phyloP scores from a whole-genome alignment of 2,888 invertebrate species.

The Clepsis dumicolana region DNA sequence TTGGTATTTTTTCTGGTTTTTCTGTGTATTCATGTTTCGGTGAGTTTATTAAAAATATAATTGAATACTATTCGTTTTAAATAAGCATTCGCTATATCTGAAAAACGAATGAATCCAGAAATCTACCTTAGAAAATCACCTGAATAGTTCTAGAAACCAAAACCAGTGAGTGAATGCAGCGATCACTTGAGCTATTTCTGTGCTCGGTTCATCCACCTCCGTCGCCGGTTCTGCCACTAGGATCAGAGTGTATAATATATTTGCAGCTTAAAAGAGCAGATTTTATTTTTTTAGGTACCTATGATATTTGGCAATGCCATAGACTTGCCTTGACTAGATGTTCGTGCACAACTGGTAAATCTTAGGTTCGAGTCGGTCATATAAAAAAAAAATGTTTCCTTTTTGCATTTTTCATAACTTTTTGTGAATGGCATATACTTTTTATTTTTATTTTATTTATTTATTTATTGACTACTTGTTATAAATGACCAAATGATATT shows the following conservation, averaged over 20 bases:
- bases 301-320: not conserved
- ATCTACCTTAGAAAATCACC: not conserved
- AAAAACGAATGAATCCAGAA: not conserved
- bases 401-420: too few relatives aligned
- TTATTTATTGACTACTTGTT: too few relatives aligned
- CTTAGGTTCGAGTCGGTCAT: too few relatives aligned
- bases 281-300: constrained; percentile 1
- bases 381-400: too few relatives aligned
- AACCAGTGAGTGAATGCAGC: constrained; percentile 62
- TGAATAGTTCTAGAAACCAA: constrained; percentile 48
- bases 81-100: not conserved
- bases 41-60: too few relatives aligned
- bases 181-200: constrained; percentile 72
- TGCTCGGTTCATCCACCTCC: constrained; percentile 76
- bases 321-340: too few relatives aligned
- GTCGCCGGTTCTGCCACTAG: constrained; percentile 63
- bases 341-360: too few relatives aligned
- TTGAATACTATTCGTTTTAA: not conserved
- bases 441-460: too few relatives aligned
- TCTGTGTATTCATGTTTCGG: too few relatives aligned
- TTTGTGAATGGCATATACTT: too few relatives aligned
- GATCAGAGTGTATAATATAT: constrained; percentile 42
- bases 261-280: constrained; percentile 8
- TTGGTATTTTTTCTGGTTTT: too few relatives aligned
- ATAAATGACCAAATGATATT: too few relatives aligned